A percentile compares a stretch with the other conserved stretches of the same genome.
Evolutionary conservation across 2,113 vertebrate genomes (phyloP).

Genomic region (Tetrao urogallus): DNA sequence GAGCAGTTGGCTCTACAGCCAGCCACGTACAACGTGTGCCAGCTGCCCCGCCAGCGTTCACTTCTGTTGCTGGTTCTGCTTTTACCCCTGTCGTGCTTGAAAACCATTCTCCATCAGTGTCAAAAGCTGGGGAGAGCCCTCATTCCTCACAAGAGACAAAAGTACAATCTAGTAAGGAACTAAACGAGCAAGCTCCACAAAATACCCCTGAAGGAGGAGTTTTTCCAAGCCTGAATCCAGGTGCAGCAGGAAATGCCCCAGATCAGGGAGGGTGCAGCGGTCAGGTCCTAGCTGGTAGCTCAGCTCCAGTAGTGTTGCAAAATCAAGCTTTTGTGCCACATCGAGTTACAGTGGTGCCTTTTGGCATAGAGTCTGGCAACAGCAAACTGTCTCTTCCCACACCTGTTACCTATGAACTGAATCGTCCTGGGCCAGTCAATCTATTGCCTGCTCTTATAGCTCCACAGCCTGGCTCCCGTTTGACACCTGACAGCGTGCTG

Average conservation of each 20-base stretch:
- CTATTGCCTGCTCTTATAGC: constrained; percentile 1
- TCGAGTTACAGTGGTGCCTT: background rate
- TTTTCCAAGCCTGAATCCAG: background rate
- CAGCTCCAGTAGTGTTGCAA: background rate
- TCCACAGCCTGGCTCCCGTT: rapidly evolving
- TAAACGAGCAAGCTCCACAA: background rate
- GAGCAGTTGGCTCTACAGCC: background rate
- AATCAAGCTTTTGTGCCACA: background rate
- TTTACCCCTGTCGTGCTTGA: background rate
- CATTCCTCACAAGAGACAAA: background rate
- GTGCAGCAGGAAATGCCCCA: background rate
- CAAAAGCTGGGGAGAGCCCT: background rate
- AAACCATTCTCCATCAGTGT: background rate
- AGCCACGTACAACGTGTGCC: background rate
- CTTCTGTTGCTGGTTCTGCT: background rate
- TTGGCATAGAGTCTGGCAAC: background rate
- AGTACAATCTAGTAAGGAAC: background rate
- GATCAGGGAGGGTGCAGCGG: background rate
- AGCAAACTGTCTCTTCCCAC: background rate
- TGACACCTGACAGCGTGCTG: background rate
- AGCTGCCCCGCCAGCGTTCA: background rate
- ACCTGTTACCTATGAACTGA: background rate
- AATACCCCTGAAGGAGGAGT: background rate
- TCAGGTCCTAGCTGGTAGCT: background rate
- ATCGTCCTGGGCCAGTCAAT: background rate